Evolutionary conservation across 2,888 invertebrate species (phyloP).

Genomic region (Melanophora roralis): DNA sequence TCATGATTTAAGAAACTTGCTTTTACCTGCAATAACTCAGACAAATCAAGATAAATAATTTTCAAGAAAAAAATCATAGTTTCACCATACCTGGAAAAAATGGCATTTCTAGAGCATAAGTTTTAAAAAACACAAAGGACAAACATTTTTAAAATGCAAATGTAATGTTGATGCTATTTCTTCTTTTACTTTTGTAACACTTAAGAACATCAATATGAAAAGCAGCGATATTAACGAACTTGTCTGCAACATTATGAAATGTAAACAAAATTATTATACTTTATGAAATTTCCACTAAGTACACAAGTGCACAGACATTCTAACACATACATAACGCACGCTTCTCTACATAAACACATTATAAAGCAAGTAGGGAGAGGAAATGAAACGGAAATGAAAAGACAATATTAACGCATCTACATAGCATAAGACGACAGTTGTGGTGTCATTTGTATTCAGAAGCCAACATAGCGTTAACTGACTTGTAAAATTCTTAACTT

Average conservation of each 20-base stretch:
- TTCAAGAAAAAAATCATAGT: conserved; percentile 33
- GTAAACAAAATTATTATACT: conserved; percentile 59
- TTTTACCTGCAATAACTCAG: conserved; percentile 55
- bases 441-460: background rate
- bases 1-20: conserved; percentile 20
- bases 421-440: background rate
- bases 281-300: conserved; percentile 49
- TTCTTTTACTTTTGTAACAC: background rate
- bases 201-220: conserved; percentile 24
- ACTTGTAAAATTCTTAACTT: too few relatives aligned
- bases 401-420: conserved; percentile 12
- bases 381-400: background rate
- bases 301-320: background rate
- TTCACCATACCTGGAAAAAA: conserved; percentile 6
- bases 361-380: background rate
- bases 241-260: conserved; percentile 58
- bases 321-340: background rate
- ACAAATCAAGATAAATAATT: conserved; percentile 49
- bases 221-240: conserved; percentile 48
- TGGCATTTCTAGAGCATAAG: background rate
- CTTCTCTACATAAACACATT: background rate
- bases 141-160: conserved; percentile 56
- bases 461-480: background rate
- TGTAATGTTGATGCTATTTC: conserved; percentile 38
- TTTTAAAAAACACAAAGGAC: background rate